Base-by-base conservation (phyloP, 2,888 invertebrate species). In the Zaprionus obscuricornis region DNA sequence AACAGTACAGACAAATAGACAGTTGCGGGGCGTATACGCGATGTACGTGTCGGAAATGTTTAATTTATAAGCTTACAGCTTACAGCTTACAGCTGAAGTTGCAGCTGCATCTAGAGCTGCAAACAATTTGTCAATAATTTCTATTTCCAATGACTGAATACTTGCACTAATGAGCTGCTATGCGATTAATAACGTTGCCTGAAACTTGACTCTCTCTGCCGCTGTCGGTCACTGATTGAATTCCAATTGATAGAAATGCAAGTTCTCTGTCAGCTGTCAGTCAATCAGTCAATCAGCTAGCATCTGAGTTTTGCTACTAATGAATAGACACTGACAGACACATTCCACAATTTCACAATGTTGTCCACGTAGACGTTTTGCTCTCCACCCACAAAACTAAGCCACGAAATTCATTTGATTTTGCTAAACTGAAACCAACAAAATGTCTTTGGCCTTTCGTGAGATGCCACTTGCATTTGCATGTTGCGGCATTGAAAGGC, bases 141-240 rank as follows among this genome's bases (percentile, higher is more conserved):
- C 14, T n/a, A 6, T n/a, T 5, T 16, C 39, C 17, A 13, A 17
- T 4, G 6, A 26, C 42, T 66, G 68, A 79, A 76, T 77, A 40
- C 55, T 37, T 37, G 40, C 57, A 60, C 64, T 74, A 82, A 78
- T 81, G 69, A 82, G 72, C 62, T 56, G 56, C 46, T n/a, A n/a
- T n/a, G n/a, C n/a, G n/a, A 40, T 68, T 59, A 62, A 43, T 31
- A 6, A 6, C 13, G 20, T 17, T 3, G n/a, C n/a, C n/a, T 10
- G 24, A 24, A 52, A 39, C 51, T 52, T 16, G 43, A 31, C 47
- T 18, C 43, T n/a, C n/a, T n/a, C n/a, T n/a, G n/a, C n/a, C n/a
- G n/a, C n/a, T n/a, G n/a, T n/a, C n/a, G n/a, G n/a, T n/a, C n/a
- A n/a, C n/a, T 68, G 68, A 72, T 72, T 73, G 65, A 51, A 59